A percentile compares a stretch with the other conserved stretches of the same genome.
These are phyloP conservation scores for Pocillopora damicornis DNA, from an alignment of 64 coral and sea anemone genomes.

Conservation along the genomic window DNA sequence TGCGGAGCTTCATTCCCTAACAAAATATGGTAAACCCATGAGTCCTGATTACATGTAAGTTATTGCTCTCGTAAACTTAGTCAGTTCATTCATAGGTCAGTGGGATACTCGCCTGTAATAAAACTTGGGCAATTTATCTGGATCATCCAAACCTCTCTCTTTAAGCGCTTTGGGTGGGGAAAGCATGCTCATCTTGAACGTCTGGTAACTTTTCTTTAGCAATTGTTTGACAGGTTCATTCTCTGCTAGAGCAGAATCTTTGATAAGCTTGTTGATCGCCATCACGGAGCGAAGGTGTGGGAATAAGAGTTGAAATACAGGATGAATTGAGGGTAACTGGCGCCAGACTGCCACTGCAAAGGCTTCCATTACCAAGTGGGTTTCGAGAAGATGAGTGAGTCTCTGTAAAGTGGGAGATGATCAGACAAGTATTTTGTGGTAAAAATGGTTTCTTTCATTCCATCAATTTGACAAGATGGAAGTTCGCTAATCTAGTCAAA, in stretches of 20 bases:
- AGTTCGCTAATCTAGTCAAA: too few species aligned
- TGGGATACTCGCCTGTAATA: slow-evolving; percentile 3
- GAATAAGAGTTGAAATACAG: slow-evolving; percentile 75
- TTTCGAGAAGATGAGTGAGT: slow-evolving; percentile 50
- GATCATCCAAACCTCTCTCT: slow-evolving; percentile 16
- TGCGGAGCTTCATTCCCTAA: too few species aligned
- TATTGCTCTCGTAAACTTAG: too few species aligned
- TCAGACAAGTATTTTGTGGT: background rate
- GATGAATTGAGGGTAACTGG: slow-evolving; percentile 74
- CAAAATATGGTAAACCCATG: too few species aligned
- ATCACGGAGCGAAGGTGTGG: slow-evolving; percentile 75
- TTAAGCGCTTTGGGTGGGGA: slow-evolving; percentile 2
- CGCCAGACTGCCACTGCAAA: slow-evolving; percentile 82
- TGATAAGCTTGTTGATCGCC: slow-evolving; percentile 65
- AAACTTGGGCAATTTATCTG: background rate
- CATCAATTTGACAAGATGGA: too few species aligned
- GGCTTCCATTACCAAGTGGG: slow-evolving; percentile 77
- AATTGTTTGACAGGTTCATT: background rate
- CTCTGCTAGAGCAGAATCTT: slow-evolving; percentile 30
- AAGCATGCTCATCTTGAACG: slow-evolving; percentile 8
- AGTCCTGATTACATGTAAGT: too few species aligned
- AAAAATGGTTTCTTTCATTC: too few species aligned
- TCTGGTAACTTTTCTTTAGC: background rate
- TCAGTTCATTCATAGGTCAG: background rate
- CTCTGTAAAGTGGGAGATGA: slow-evolving; percentile 14